phyloP scores from a whole-genome alignment of 2,797 vertebrate species.

The Etheostoma nigrum region DNA sequence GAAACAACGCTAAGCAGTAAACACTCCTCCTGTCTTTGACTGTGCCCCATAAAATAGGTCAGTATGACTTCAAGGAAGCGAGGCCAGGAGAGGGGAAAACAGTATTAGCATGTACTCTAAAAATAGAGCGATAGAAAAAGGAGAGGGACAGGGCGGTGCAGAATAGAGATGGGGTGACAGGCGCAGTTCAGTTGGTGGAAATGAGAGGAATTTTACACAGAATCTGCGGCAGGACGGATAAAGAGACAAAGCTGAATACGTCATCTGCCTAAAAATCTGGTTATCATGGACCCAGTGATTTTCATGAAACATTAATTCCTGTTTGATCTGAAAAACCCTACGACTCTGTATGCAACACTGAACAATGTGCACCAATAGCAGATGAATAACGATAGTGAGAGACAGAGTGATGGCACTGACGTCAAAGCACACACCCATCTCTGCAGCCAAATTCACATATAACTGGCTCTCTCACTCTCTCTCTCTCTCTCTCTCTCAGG shows the following conservation, averaged over 20 bases:
- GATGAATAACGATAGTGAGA: constrained; percentile 44
- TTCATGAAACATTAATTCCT: constrained; percentile 54
- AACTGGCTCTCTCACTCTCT: constrained; percentile 73
- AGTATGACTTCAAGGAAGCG: constrained; percentile 82
- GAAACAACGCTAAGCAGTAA: constrained; percentile 83
- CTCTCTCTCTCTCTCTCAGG: constrained; percentile 70
- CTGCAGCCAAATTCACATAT: constrained; percentile 75
- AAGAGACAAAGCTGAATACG: constrained; percentile 31
- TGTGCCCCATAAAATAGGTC: constrained; percentile 85
- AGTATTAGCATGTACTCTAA: constrained; percentile 83
- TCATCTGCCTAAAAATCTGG: constrained; percentile 62
- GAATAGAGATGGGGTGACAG: constrained; percentile 54
- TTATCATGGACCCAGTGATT: constrained; percentile 59
- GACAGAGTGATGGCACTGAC: constrained; percentile 71
- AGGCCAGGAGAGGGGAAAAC: constrained; percentile 68
- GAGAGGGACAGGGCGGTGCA: constrained; percentile 55
- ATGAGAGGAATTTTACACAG: constrained; percentile 77
- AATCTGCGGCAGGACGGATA: constrained; percentile 58
- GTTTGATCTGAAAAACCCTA: constrained; percentile 25
- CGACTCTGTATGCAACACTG: constrained; percentile 13
- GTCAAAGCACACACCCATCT: constrained; percentile 82
- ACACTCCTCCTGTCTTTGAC: constrained; percentile 82
- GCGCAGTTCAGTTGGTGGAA: constrained; percentile 69
- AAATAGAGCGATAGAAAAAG: constrained; percentile 81
- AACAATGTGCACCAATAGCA: constrained; percentile 51